Percentiles rank a stretch among this genome's conserved stretches.
Evolutionary conservation across 2,888 invertebrate genomes (phyloP).

Genomic region (Meteorus cinctellus): DNA sequence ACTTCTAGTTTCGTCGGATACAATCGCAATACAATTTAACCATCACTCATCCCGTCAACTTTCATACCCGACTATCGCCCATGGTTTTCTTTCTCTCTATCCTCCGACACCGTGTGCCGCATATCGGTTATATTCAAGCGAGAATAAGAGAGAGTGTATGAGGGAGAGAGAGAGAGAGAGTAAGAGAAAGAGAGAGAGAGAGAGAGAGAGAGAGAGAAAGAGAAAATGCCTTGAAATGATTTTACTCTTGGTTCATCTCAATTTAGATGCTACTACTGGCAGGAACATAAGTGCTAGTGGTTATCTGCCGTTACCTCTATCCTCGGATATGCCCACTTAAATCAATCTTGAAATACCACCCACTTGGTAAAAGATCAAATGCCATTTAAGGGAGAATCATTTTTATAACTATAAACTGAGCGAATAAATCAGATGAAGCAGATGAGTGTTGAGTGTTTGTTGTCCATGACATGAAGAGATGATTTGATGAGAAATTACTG

Average conservation of each 20-base stretch:
- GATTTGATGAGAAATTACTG: neutral
- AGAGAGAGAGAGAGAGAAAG: constrained; percentile 30
- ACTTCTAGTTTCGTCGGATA: neutral
- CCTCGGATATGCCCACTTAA: constrained; percentile 36
- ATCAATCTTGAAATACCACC: constrained; percentile 38
- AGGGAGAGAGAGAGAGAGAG: too few relatives aligned
- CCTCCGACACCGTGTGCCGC: neutral
- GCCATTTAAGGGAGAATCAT: neutral
- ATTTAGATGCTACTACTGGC: constrained; percentile 36
- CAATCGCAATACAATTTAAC: neutral
- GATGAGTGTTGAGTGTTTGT: neutral
- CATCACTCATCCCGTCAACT: neutral
- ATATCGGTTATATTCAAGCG: constrained; percentile 15
- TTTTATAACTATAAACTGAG: neutral
- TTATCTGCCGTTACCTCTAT: constrained; percentile 15
- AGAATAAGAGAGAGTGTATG: too few relatives aligned
- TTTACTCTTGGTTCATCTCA: constrained; percentile 37
- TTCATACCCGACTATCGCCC: neutral
- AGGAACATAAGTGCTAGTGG: constrained; percentile 12
- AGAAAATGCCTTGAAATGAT: constrained; percentile 37
- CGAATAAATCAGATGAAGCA: neutral
- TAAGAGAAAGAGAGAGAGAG: too few relatives aligned
- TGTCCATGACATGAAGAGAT: neutral
- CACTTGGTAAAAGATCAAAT: constrained; percentile 20
- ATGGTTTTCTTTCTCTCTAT: neutral